These are phyloP conservation scores for Tricholaema leucomelas DNA, from an alignment of 2,113 vertebrate genomes.

Conservation along the genomic window DNA sequence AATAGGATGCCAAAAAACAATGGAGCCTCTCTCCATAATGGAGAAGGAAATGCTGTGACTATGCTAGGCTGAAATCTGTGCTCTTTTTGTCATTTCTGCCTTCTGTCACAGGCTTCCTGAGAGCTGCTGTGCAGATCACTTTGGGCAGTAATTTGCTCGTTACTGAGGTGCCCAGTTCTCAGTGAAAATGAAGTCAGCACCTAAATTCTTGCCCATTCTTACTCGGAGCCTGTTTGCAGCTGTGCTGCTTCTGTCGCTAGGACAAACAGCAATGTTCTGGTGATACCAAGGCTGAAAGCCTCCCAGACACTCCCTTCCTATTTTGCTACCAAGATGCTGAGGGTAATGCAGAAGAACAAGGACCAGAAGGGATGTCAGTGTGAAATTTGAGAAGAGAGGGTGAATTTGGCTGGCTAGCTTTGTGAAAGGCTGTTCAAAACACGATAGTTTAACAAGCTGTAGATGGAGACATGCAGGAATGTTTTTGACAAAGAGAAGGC, in stretches of 20 bases:
- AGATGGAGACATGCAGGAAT: neutral
- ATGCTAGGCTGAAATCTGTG: neutral
- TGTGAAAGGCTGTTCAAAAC: neutral
- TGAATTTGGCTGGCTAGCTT: neutral
- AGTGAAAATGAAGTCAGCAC: neutral
- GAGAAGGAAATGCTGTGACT: neutral
- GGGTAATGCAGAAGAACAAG: neutral
- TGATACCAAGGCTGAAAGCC: neutral
- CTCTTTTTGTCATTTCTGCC: neutral
- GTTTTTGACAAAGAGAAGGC: neutral
- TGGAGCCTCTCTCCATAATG: neutral
- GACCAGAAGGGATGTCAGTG: neutral
- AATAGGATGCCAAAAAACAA: neutral
- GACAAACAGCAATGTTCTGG: neutral
- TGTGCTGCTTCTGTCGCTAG: neutral
- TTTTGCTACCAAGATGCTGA: neutral
- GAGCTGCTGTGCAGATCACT: neutral
- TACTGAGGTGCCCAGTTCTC: neutral
- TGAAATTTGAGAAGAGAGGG: neutral
- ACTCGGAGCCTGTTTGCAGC: neutral
- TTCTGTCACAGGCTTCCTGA: neutral
- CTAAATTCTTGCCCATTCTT: neutral
- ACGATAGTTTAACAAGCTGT: neutral
- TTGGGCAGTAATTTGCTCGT: neutral
- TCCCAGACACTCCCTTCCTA: neutral